A percentile compares a stretch with the other conserved stretches of the same genome.
Evolutionary conservation across 53 echinoderm and acorn worm species (phyloP).

Genomic region (Astropecten irregularis): DNA sequence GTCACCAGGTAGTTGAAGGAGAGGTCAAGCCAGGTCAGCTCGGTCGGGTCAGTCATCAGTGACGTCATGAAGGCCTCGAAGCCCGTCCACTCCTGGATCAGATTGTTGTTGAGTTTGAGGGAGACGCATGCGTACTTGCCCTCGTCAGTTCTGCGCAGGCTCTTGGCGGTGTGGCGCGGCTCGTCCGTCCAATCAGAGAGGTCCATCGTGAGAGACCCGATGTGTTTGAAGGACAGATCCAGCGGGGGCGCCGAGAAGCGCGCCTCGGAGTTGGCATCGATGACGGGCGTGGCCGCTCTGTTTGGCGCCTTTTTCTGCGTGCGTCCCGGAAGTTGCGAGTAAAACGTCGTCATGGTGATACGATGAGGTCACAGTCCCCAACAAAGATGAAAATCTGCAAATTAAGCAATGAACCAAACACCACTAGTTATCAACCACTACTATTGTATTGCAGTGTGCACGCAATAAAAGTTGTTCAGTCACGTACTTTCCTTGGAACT

Average conservation of each 20-base stretch:
- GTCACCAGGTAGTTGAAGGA: slow-evolving; percentile 83
- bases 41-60: slow-evolving; percentile 59
- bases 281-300: slow-evolving; percentile 41
- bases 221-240: slow-evolving; percentile 84
- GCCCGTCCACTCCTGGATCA: slow-evolving; percentile 78
- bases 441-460: no score
- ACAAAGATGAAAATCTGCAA: no score
- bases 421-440: no score
- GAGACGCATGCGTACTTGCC: slow-evolving; percentile 80
- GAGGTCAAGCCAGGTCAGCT: slow-evolving; percentile 85
- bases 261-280: slow-evolving; percentile 54
- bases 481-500: no score
- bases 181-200: slow-evolving; percentile 62
- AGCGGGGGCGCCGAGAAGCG: slow-evolving; percentile 84
- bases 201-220: slow-evolving; percentile 66
- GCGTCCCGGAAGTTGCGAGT: slow-evolving; percentile 67
- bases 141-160: slow-evolving; percentile 50
- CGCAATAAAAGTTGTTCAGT: no score
- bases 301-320: not conserved
- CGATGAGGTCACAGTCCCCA: no score
- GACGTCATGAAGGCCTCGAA: slow-evolving; percentile 64
- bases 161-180: slow-evolving; percentile 58
- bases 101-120: slow-evolving; percentile 89
- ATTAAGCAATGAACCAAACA: no score
- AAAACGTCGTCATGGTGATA: slow-evolving; percentile 66